A percentile compares a stretch with the other conserved stretches of the same genome.
Conservation (phyloP, 2,113 vertebrate genomes). For the Cygnus atratus region DNA sequence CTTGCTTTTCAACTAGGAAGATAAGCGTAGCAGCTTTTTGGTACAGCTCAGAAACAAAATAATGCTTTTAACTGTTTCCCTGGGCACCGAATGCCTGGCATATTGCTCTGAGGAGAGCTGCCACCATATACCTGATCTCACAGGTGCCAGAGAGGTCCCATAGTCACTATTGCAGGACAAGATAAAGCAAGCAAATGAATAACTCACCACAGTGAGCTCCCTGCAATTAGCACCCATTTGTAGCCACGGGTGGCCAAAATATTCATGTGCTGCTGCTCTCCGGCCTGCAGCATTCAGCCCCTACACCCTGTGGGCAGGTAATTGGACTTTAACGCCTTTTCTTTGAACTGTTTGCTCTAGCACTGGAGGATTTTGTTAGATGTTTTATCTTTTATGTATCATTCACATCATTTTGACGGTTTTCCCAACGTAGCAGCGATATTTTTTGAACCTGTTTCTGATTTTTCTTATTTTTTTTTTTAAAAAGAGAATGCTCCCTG, state of each 20-base stretch:
- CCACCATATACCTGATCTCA: rapidly evolving
- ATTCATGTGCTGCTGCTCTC: neutral
- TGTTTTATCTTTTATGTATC: constrained; percentile 30
- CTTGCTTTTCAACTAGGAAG: neutral
- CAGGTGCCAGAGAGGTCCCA: neutral
- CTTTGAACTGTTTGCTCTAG: constrained; percentile 5
- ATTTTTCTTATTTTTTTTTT: neutral
- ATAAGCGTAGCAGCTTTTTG: neutral
- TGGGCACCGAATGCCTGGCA: neutral
- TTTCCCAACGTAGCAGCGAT: neutral
- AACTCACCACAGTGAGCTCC: neutral
- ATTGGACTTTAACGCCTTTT: neutral
- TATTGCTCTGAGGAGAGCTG: neutral
- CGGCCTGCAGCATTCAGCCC: neutral
- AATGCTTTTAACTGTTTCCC: neutral
- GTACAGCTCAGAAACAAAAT: neutral
- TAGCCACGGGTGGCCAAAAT: neutral
- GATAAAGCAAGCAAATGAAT: neutral
- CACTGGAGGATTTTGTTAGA: neutral
- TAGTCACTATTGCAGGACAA: neutral
- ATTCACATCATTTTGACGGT: neutral
- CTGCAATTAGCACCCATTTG: neutral
- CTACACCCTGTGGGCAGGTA: neutral
- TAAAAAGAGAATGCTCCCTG: neutral
- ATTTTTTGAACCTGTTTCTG: neutral